Evolutionary conservation across 2,797 vertebrate species (phyloP), one percentile per base, ranked within the genome.

Genomic region (Phylloscopus collybita): DNA sequence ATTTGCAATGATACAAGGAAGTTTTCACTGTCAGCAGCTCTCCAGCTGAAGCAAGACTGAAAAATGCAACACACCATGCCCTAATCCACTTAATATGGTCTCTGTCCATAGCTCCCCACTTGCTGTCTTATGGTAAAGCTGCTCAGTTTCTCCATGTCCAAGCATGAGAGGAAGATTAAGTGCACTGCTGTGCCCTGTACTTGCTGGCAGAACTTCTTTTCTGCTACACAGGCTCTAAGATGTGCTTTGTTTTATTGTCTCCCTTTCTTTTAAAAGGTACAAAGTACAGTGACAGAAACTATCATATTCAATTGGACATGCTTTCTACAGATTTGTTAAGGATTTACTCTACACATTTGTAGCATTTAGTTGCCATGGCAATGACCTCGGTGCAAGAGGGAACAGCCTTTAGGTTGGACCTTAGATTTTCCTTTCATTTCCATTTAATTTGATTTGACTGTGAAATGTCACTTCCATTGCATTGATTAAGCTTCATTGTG

Each of bases 361-460:
- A 97, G 95, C 97, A 76, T 98, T 97, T 97, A 94, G 97, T 98
- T 98, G 92, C 97, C 97, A 97, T 98, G 97, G 97, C 93, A 95
- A 97, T 97, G 97, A 98, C 98, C 98, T 97, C 96, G 44, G 96
- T 97, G 97, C 97, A 97, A 98, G 97, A 97, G 97, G 95, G 96
- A 97, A 96, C 96, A 97, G 96, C 97, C 98, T 98, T 98, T 98
- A 98, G 98, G 98, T 98, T 98, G 96, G 98, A 98, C 98, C 98
- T 98, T 97, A 97, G 97, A 98, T 98, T 98, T 98, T 97, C 98
- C 98, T 98, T 98, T 98, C 98, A 98, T 99, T 99, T 99, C 98
- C 98, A 98, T 98, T 98, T 99, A 99, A 99, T 99, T 99, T 98
- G 98, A 99, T 99, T 99, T 98, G 98, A 98, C 98, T 98, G 98